Evolutionary conservation across 2,113 vertebrate species (phyloP).

Genomic region (Syrrhaptes paradoxus): DNA sequence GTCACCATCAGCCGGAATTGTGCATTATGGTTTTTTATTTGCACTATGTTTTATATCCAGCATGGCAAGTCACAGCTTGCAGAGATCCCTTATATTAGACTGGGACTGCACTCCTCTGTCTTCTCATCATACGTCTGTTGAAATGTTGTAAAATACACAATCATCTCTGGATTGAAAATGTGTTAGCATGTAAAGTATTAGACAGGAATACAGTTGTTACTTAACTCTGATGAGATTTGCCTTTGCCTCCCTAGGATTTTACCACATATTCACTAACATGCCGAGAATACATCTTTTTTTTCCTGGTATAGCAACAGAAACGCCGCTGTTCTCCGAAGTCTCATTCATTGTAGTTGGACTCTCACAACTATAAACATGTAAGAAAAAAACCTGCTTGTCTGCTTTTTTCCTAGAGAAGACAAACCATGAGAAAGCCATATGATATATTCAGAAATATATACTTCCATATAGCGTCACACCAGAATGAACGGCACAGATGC

Average conservation of each 20-base stretch:
- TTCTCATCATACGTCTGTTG: neutral
- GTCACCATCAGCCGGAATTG: fast-evolving
- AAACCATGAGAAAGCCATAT: neutral
- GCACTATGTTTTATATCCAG: neutral
- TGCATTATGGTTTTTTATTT: neutral
- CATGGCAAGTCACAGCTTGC: neutral
- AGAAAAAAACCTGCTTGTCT: neutral
- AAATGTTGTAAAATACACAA: neutral
- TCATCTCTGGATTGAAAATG: neutral
- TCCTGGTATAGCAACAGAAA: constrained; percentile 8
- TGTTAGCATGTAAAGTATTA: neutral
- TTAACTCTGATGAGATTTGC: constrained; percentile 27
- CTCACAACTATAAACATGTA: neutral
- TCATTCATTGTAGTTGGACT: neutral
- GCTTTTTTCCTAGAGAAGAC: neutral
- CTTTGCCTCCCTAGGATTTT: neutral
- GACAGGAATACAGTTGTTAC: neutral
- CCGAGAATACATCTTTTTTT: constrained; percentile 32
- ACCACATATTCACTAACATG: neutral
- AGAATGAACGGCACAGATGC: neutral
- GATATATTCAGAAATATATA: neutral
- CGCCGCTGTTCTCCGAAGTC: neutral
- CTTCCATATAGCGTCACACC: neutral
- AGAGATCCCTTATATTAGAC: neutral
- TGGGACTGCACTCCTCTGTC: neutral